These are phyloP conservation scores for Mormyrus hasselquistii DNA, from an alignment of 2,797 vertebrate species.

Conservation along the genomic window DNA sequence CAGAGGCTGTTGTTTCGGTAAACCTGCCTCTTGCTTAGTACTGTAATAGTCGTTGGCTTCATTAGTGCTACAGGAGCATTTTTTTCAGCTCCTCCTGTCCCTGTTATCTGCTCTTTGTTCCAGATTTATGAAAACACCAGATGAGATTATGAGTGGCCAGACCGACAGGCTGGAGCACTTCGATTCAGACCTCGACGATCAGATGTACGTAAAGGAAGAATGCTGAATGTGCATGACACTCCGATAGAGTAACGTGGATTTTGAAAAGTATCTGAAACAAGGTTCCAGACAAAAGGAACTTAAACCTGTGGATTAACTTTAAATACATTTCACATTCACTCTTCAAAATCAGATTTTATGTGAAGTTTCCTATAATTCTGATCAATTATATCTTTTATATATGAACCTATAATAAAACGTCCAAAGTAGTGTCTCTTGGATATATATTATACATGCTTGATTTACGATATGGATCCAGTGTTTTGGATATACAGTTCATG, in stretches of 20 bases:
- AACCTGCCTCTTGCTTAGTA: background rate
- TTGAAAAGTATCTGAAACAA: background rate
- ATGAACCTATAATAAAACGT: background rate
- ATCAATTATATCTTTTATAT: background rate
- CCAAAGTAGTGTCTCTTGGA: background rate
- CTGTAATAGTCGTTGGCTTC: background rate
- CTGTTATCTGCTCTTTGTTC: background rate
- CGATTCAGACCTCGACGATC: constrained; percentile 90
- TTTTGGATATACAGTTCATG: background rate
- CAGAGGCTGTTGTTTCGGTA: constrained; percentile 96
- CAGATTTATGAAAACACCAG: constrained; percentile 98
- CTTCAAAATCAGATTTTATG: background rate
- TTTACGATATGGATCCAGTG: background rate
- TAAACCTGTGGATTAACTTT: background rate
- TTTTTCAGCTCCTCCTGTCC: background rate
- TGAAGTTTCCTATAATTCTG: background rate
- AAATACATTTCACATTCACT: background rate
- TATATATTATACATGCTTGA: background rate
- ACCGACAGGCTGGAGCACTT: constrained; percentile 91
- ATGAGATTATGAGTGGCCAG: constrained; percentile 96
- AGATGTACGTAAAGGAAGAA: constrained; percentile 91
- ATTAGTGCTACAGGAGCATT: background rate
- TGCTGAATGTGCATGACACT: constrained; percentile 62
- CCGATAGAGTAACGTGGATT: background rate
- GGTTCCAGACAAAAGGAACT: background rate